Conservation (phyloP, 2,888 invertebrate genomes). For the Xanthostigma xanthostigma region DNA sequence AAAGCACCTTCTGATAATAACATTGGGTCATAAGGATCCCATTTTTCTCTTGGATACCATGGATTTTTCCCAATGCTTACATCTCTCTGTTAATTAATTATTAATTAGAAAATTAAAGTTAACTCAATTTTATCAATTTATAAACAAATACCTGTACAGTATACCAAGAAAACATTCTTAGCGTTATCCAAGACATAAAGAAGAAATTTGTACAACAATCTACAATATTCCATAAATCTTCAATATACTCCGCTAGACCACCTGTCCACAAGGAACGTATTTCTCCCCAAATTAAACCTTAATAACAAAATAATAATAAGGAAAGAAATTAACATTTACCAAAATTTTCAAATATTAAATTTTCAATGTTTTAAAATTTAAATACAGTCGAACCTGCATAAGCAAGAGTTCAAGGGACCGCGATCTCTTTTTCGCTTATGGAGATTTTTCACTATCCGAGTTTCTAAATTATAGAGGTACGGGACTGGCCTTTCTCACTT, state of each 20-base stretch:
- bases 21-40: constrained; percentile 95
- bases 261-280: constrained; percentile 81
- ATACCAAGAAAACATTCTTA: constrained; percentile 78
- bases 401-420: no score
- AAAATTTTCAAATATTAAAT: neutral
- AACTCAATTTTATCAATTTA: no score
- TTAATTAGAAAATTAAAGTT: no score
- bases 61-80: constrained; percentile 54
- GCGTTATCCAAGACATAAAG: constrained; percentile 84
- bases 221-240: constrained; percentile 95
- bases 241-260: constrained; percentile 80
- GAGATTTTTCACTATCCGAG: no score
- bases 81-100: constrained; percentile 37
- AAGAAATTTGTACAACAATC: constrained; percentile 95
- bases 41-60: constrained; percentile 75
- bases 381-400: no score
- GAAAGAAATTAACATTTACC: neutral
- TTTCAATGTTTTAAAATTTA: neutral
- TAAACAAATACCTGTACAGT: constrained; percentile 57
- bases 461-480: no score
- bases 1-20: constrained; percentile 86
- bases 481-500: no score
- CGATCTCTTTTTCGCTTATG: no score
- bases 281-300: constrained; percentile 90
- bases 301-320: constrained; percentile 11